These are phyloP conservation scores for Cinclus cinclus DNA, from an alignment of 2,113 vertebrate species.

Conservation along the genomic window DNA sequence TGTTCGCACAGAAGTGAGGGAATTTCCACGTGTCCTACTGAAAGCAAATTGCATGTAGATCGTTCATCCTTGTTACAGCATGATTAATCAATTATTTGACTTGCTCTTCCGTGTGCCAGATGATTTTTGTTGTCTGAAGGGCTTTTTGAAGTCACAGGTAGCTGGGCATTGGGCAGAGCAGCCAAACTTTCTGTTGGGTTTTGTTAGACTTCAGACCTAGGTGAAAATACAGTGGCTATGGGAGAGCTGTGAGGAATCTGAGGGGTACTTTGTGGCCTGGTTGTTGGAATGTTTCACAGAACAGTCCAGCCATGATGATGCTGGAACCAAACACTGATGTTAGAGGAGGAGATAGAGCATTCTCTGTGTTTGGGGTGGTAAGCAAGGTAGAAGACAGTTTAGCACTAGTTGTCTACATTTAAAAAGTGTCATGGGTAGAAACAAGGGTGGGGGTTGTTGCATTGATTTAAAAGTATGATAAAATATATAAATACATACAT, in stretches of 20 bases:
- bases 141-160: background rate
- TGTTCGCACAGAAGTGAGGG: background rate
- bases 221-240: background rate
- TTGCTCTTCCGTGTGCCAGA: background rate
- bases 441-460: background rate
- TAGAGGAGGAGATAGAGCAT: background rate
- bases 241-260: background rate
- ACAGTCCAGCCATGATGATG: background rate
- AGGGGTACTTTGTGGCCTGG: background rate
- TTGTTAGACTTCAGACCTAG: background rate
- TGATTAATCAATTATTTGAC: background rate
- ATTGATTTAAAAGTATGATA: background rate
- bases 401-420: background rate
- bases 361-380: background rate
- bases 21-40: background rate
- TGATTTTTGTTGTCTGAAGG: background rate
- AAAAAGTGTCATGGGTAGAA: background rate
- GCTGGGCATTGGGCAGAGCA: background rate
- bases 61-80: accelerated
- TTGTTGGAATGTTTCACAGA: background rate
- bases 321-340: background rate
- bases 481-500: background rate
- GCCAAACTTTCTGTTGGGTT: background rate
- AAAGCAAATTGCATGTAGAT: background rate
- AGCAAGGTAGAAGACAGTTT: background rate